A percentile compares a stretch with the other conserved stretches of the same genome.
Evolutionary conservation across 1,140 invertebrate species (phyloP).

Genomic region (Drosophila lini): DNA sequence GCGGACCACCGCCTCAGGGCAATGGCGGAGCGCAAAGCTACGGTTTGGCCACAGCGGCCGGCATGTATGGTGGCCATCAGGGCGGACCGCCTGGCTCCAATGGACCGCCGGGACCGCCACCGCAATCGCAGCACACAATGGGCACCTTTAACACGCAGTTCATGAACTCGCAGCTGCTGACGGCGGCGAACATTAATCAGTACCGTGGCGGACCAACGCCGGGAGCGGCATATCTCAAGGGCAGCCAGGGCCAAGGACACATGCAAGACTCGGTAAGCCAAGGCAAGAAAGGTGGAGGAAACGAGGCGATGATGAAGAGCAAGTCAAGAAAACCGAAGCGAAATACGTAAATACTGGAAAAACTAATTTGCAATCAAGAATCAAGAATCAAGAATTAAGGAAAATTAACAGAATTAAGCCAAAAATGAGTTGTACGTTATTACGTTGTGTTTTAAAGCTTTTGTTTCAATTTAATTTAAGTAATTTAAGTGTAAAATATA

Average conservation of each 20-base stretch:
- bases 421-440: too few species aligned
- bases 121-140: conserved; percentile 83
- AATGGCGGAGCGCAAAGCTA: conserved; percentile 86
- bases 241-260: conserved; percentile 86
- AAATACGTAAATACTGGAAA: neutral
- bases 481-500: too few species aligned
- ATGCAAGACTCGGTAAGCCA: conserved; percentile 84
- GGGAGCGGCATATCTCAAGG: conserved; percentile 86
- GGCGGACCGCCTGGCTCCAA: conserved; percentile 72
- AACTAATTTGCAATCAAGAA: too few species aligned
- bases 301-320: neutral
- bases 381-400: too few species aligned
- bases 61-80: conserved; percentile 85
- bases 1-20: conserved; percentile 78
- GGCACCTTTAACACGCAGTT: conserved; percentile 83
- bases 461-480: too few species aligned
- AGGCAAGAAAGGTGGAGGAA: neutral
- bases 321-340: neutral
- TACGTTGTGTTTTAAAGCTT: too few species aligned
- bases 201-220: conserved; percentile 85
- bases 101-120: conserved; percentile 58
- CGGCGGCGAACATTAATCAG: conserved; percentile 79
- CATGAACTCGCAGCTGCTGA: conserved; percentile 83
- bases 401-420: too few species aligned
- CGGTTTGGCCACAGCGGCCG: conserved; percentile 85